Percentiles rank a stretch among this genome's conserved stretches.
Evolutionary conservation across 2,797 vertebrate genomes (phyloP).

Genomic region (Ispidina lecontei): DNA sequence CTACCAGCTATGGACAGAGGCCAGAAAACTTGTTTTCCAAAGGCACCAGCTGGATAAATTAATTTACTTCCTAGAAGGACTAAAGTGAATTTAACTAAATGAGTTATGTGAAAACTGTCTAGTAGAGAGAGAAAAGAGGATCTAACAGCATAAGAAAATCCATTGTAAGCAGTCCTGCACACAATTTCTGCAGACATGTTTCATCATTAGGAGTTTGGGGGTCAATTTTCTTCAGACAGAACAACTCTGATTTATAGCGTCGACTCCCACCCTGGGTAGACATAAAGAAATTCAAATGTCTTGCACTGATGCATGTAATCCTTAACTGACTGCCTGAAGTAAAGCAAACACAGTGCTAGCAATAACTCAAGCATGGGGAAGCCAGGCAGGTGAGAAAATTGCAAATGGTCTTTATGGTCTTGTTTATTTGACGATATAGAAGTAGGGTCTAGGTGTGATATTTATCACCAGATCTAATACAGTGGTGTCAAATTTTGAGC

Average conservation of each 20-base stretch:
- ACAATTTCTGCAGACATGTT: accelerated
- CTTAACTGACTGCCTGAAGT: neutral
- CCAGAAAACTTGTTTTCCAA: neutral
- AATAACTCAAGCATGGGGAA: neutral
- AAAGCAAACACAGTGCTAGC: neutral
- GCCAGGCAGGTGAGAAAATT: neutral
- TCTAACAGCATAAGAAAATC: neutral
- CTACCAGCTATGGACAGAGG: neutral
- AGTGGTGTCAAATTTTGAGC: neutral
- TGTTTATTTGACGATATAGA: neutral
- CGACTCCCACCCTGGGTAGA: neutral
- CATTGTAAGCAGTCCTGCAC: neutral
- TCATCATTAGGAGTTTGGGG: neutral
- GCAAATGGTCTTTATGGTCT: neutral
- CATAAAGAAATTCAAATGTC: neutral
- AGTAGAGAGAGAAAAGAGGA: neutral
- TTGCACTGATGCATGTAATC: neutral
- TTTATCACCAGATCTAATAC: neutral
- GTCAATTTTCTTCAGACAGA: neutral
- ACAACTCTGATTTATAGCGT: neutral
- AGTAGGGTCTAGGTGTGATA: neutral
- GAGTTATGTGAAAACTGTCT: neutral
- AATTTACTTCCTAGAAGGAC: neutral
- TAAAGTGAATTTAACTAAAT: neutral
- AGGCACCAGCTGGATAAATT: neutral